Base-by-base conservation (phyloP, 2,888 invertebrate genomes). In the Drosophila ezoana region DNA sequence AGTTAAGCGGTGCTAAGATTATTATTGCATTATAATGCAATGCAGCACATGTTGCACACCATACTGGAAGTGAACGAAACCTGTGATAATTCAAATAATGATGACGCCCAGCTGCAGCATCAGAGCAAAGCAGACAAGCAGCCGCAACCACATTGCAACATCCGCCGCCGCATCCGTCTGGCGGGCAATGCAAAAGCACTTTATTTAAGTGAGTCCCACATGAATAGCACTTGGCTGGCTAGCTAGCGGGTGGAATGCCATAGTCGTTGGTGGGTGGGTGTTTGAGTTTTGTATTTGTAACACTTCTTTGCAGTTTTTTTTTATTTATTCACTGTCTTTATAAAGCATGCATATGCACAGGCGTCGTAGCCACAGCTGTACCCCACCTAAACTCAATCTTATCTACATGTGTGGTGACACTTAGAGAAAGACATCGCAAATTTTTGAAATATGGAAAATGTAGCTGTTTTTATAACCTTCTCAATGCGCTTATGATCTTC, bases 131-230 rank as follows among this genome's bases (percentile, higher is more conserved):
- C 38, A 68, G 49, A 49, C 58, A 67, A 60, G 38, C 67, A 72
- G 59, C 56, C 67, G 37, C 61, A 65, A 72, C 77, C 77, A 79
- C 76, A 68, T 65, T 69, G 69, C 69, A 87, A 75, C 75, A 72
- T 81, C 81, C 78, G 48, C 60, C 60, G 48, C 47, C 53, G 47
- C 73, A 77, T 73, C 83, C 76, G 75, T 61, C 65, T 76, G 81
- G 58, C 71, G 62, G 76, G 84, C 85, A 86, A 86, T 88, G 87
- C 72, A 86, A 86, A 85, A 85, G 84, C 85, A 85, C 85, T 85
- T 85, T 85, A 88, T 85, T 85, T 85, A 88, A 85, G 85, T 85
- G 85, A 85, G 85, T 88, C 89, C 84, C 84, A 83, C 84, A 81
- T 85, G 84, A 88, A 88, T 85, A 81, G 81, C 89, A 86, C 87